Conservation (phyloP, 1,140 invertebrate species). For the Ladona fulva region DNA sequence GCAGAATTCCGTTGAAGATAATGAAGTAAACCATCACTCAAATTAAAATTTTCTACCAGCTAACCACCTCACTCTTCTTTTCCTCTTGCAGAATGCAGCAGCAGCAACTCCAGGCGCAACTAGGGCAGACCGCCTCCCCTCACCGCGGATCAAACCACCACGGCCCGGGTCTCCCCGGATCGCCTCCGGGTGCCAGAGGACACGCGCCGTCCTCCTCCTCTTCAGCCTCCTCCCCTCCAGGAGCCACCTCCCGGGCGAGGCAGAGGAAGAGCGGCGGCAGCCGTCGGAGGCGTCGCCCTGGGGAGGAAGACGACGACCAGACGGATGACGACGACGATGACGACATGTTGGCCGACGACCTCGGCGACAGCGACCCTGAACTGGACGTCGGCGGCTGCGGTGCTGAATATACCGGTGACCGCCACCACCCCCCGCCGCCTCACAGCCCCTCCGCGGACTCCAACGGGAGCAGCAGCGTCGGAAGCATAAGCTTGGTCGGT, state of each 20-base stretch:
- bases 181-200: constrained; percentile 29
- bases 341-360: background rate
- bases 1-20: too few relatives aligned
- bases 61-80: background rate
- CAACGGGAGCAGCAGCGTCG: background rate
- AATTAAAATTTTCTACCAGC: too few relatives aligned
- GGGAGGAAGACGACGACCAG: background rate
- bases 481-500: background rate
- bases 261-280: background rate
- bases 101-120: constrained; percentile 35
- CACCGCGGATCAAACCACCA: background rate
- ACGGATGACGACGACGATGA: background rate
- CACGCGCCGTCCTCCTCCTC: constrained; percentile 30
- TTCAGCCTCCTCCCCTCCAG: constrained; percentile 36
- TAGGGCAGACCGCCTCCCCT: constrained; percentile 25
- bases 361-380: background rate
- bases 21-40: too few relatives aligned
- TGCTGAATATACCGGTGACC: background rate
- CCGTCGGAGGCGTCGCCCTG: background rate
- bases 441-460: background rate
- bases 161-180: constrained; percentile 24
- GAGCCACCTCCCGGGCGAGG: constrained; percentile 42
- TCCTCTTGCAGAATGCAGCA: constrained; percentile 38
- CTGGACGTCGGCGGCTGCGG: background rate
- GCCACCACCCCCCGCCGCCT: background rate